Conservation (phyloP, 2,888 invertebrate genomes). For the Stenolophus ochropezus region DNA sequence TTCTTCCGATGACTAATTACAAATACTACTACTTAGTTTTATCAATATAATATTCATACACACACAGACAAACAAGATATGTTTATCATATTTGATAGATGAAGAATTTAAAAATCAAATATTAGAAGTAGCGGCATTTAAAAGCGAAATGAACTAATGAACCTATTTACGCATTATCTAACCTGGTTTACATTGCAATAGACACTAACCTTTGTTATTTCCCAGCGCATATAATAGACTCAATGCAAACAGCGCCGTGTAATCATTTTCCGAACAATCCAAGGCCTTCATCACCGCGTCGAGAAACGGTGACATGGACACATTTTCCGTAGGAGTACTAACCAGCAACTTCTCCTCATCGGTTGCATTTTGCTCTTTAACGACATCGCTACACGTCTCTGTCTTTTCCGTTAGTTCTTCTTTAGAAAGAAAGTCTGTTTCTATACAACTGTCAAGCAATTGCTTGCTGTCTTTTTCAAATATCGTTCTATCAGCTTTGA, state of each 20-base stretch:
- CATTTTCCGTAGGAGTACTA: slow-evolving; percentile 67
- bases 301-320: slow-evolving; percentile 83
- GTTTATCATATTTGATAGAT: not conserved
- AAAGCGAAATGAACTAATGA: slow-evolving; percentile 15
- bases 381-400: not conserved
- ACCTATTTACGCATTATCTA: slow-evolving; percentile 37
- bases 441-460: slow-evolving; percentile 18
- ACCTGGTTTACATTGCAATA: slow-evolving; percentile 35
- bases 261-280: slow-evolving; percentile 95
- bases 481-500: slow-evolving; percentile 82
- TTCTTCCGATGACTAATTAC: slow-evolving; percentile 3
- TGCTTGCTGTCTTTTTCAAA: slow-evolving; percentile 68
- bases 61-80: not conserved
- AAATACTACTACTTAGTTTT: not conserved
- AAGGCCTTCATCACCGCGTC: slow-evolving; percentile 91
- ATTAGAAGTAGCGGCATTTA: not conserved
- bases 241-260: slow-evolving; percentile 91
- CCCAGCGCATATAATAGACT: slow-evolving; percentile 95
- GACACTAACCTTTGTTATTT: slow-evolving; percentile 89
- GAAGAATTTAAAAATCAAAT: slow-evolving; percentile 2
- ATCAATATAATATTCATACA: not conserved
- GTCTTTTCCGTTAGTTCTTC: not conserved
- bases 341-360: slow-evolving; percentile 87
- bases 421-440: not conserved
- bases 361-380: slow-evolving; percentile 84